A percentile compares a stretch with the other conserved stretches of the same genome.
phyloP scores from a whole-genome alignment of 53 echinoderm and acorn worm species.

The Arbacia lixula region DNA sequence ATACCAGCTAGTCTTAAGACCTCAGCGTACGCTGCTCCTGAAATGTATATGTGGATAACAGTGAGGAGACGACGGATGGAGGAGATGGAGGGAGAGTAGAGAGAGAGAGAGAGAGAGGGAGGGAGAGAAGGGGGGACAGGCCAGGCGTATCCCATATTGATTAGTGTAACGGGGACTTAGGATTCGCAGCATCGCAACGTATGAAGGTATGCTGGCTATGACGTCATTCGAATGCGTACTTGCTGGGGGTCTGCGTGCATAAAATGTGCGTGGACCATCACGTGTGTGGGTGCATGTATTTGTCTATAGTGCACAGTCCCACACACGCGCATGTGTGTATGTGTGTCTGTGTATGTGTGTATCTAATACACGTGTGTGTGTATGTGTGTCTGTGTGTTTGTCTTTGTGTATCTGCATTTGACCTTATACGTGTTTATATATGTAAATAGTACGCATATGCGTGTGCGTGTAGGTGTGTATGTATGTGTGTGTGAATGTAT shows the following conservation, averaged over 20 bases:
- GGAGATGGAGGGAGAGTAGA: slow-evolving; percentile 3
- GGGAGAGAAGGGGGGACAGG: not conserved
- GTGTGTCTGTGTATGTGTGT: too few species aligned
- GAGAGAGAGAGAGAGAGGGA: not conserved
- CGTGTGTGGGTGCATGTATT: too few species aligned
- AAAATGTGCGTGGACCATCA: too few species aligned
- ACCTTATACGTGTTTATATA: too few species aligned
- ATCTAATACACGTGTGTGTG: too few species aligned
- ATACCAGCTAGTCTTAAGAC: slow-evolving; percentile 24
- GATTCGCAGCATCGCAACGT: not conserved
- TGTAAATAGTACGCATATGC: not conserved
- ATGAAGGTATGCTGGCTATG: slow-evolving; percentile 17
- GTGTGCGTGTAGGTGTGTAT: not conserved
- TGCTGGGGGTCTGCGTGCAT: not conserved
- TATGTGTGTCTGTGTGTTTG: too few species aligned
- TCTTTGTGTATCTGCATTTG: too few species aligned
- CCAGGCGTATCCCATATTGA: slow-evolving; percentile 29
- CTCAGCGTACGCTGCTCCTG: not conserved
- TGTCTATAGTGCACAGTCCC: too few species aligned
- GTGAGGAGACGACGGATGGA: not conserved
- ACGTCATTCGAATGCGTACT: slow-evolving; percentile 6
- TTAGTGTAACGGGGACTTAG: slow-evolving; percentile 24
- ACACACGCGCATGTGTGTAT: too few species aligned
- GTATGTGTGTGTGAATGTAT: not conserved
- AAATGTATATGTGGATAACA: slow-evolving; percentile 1